Percentiles rank a stretch among this genome's conserved stretches.
phyloP scores from a whole-genome alignment of 2,113 vertebrate species.

The Dinomys branickii region DNA sequence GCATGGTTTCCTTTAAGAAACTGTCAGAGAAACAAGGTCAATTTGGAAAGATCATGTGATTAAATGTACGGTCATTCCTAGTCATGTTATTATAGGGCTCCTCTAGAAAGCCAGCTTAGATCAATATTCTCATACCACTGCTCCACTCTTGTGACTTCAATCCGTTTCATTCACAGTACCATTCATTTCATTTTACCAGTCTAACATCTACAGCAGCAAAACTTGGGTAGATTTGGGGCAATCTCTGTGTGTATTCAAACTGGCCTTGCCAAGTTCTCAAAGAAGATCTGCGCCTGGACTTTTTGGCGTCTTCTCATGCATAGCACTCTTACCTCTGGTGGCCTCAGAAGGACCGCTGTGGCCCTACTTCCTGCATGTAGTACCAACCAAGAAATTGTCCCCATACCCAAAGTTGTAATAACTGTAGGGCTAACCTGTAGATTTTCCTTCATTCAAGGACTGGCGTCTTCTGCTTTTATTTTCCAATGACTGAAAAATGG shows the following conservation, averaged over 20 bases:
- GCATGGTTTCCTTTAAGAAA: background rate
- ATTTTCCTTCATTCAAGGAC: background rate
- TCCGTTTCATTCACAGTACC: background rate
- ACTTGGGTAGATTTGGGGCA: background rate
- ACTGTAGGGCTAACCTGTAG: background rate
- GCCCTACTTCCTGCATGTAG: background rate
- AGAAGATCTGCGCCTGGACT: background rate
- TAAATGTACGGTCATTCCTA: background rate
- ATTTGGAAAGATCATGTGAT: background rate
- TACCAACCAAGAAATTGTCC: background rate
- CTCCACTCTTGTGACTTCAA: background rate
- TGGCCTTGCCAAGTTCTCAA: background rate
- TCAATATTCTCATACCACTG: background rate
- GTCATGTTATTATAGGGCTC: background rate
- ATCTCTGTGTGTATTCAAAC: background rate
- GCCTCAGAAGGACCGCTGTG: background rate
- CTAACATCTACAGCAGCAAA: background rate
- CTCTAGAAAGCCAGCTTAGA: background rate
- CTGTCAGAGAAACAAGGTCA: background rate
- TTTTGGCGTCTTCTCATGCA: background rate
- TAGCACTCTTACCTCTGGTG: background rate
- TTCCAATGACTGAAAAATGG: background rate
- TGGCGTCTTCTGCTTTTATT: background rate
- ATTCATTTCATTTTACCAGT: background rate
- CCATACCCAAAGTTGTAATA: background rate